These are phyloP conservation scores for Macropodus opercularis DNA, from an alignment of 2,797 vertebrate species.

Conservation along the genomic window DNA sequence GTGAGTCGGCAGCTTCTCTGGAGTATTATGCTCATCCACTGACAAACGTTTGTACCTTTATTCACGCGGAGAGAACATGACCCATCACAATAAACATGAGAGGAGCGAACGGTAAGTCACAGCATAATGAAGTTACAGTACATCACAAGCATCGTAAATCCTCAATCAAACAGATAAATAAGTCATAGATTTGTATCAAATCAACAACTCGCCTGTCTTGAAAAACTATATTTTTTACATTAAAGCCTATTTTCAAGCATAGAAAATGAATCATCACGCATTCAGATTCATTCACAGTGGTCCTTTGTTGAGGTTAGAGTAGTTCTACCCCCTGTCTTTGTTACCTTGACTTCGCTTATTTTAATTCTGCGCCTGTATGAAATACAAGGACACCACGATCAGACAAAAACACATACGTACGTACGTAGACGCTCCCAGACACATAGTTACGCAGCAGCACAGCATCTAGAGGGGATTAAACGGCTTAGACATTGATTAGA, in stretches of 20 bases:
- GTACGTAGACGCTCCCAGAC: background rate
- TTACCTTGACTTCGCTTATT: constrained; percentile 42
- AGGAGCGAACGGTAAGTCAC: too few relatives aligned
- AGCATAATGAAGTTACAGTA: background rate
- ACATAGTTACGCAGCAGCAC: constrained; percentile 17
- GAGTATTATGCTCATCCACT: background rate
- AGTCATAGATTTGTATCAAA: background rate
- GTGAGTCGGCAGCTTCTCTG: background rate
- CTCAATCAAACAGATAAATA: background rate
- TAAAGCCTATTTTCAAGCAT: constrained; percentile 9
- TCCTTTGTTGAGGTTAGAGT: constrained; percentile 23
- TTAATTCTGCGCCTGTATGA: constrained; percentile 49
- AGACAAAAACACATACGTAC: constrained; percentile 23
- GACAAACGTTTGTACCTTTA: background rate
- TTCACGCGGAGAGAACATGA: too few relatives aligned
- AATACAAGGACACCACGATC: constrained; percentile 51
- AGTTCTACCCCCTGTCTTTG: constrained; percentile 17
- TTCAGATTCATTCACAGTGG: constrained; percentile 17
- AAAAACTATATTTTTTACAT: constrained; percentile 20
- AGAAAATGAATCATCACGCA: constrained; percentile 28
- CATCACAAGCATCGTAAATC: background rate
- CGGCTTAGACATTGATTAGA: constrained; percentile 69
- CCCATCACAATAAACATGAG: too few relatives aligned
- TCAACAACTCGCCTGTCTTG: background rate
- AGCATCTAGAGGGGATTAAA: constrained; percentile 61